Evolutionary conservation across 2,888 invertebrate species (phyloP).

Genomic region (Microchrysa polita): DNA sequence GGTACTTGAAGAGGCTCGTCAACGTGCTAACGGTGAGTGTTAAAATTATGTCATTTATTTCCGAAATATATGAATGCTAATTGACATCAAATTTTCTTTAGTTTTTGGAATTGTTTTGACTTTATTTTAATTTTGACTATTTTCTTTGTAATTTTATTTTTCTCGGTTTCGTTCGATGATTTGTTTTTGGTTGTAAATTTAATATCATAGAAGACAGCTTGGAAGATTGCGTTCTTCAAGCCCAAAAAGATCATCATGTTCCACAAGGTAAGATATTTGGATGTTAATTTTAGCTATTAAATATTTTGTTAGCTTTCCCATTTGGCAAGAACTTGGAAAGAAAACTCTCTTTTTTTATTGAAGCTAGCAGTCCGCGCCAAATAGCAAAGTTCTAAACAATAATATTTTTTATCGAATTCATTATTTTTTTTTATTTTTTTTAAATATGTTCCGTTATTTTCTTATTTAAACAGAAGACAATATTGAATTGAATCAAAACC

Average conservation of each 20-base stretch:
- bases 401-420: too few relatives aligned
- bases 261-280: constrained; percentile 47
- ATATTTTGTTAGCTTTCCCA: too few relatives aligned
- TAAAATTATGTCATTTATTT: background rate
- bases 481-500: constrained; percentile 62
- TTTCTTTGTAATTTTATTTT: constrained; percentile 51
- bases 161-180: constrained; percentile 50
- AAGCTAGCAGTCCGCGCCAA: too few relatives aligned
- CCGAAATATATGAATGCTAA: background rate
- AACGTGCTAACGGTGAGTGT: constrained; percentile 83
- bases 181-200: constrained; percentile 50
- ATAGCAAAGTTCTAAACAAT: too few relatives aligned
- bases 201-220: constrained; percentile 70
- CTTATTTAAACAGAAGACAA: constrained; percentile 60
- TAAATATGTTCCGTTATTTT: constrained; percentile 45
- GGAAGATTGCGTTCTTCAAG: constrained; percentile 73
- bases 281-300: too few relatives aligned
- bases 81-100: background rate
- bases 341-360: too few relatives aligned
- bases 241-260: constrained; percentile 57
- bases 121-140: constrained; percentile 30
- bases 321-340: too few relatives aligned
- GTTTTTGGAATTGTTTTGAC: background rate
- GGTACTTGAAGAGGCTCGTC: constrained; percentile 89
- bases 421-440: constrained; percentile 24